Evolutionary conservation across 35 echinoderm and acorn worm genomes (phyloP).

Genomic region (Holothuria glaberrima): DNA sequence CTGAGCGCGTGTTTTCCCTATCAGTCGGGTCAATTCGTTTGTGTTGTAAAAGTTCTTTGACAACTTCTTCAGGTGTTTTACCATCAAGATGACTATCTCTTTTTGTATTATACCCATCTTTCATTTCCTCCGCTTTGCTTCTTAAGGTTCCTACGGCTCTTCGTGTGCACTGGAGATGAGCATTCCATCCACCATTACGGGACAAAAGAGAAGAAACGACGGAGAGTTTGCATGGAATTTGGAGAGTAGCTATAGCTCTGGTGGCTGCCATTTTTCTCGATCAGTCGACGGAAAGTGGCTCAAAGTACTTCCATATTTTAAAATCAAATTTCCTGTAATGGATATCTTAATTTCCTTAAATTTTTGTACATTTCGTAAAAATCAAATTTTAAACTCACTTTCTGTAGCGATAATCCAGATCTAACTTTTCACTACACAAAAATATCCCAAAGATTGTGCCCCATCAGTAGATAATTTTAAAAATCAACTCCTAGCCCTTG

Average conservation of each 20-base stretch:
- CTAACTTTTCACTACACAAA: no score
- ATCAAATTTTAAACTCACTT: no score
- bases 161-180: neutral
- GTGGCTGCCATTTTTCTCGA: constrained; percentile 8
- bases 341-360: no score
- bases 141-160: neutral
- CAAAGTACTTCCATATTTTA: no score
- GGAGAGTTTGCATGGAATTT: neutral
- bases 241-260: neutral
- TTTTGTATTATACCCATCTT: neutral
- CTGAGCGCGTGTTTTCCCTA: no score
- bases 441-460: no score
- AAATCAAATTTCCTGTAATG: no score
- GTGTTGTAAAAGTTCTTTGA: neutral
- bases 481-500: no score
- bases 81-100: constrained; percentile 12
- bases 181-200: neutral
- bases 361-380: no score
- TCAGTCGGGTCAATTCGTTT: neutral
- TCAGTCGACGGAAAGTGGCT: neutral
- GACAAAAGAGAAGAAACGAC: neutral
- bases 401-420: no score
- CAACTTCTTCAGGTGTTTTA: constrained; percentile 25
- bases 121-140: constrained; percentile 10
- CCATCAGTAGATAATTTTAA: no score